Percentiles rank a stretch among this genome's conserved stretches.
Evolutionary conservation across 1,140 invertebrate species (phyloP).

Genomic region (Drosophila arizonae): DNA sequence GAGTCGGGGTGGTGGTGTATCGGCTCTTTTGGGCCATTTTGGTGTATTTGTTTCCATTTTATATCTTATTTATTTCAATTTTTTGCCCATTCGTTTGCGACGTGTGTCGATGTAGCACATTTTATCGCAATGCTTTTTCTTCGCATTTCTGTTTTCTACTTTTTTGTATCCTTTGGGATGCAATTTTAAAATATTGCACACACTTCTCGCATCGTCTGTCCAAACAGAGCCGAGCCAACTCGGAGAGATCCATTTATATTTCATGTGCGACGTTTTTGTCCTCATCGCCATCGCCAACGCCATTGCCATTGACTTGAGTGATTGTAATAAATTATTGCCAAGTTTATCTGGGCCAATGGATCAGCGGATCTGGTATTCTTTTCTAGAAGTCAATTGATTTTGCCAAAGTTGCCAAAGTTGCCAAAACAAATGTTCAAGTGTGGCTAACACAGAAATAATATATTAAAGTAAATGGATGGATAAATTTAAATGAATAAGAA

Average conservation of each 20-base stretch:
- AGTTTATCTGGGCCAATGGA: conserved; percentile 60
- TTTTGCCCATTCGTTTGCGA: conserved; percentile 67
- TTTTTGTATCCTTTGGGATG: conserved; percentile 56
- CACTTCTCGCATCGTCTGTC: conserved; percentile 32
- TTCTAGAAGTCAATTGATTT: conserved; percentile 32
- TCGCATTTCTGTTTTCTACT: background rate
- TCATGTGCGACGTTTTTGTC: conserved; percentile 27
- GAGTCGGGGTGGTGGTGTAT: background rate
- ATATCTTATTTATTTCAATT: conserved; percentile 81
- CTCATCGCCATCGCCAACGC: conserved; percentile 29
- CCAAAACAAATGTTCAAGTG: background rate
- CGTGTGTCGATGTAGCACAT: conserved; percentile 68
- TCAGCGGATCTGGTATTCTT: conserved; percentile 11
- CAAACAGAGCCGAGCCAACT: conserved; percentile 16
- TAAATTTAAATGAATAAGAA: too few relatives aligned
- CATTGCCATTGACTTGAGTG: conserved; percentile 70
- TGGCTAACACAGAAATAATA: too few relatives aligned
- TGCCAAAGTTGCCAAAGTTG: background rate
- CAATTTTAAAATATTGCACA: conserved; percentile 74
- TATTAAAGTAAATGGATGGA: too few relatives aligned
- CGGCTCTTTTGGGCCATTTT: conserved; percentile 23
- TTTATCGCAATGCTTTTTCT: conserved; percentile 57
- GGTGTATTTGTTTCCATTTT: conserved; percentile 58
- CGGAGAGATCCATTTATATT: conserved; percentile 56
- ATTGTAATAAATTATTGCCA: conserved; percentile 76